A percentile compares a stretch with the other conserved stretches of the same genome.
Conservation (phyloP, 2,797 vertebrate species). For the Tadarida brasiliensis region DNA sequence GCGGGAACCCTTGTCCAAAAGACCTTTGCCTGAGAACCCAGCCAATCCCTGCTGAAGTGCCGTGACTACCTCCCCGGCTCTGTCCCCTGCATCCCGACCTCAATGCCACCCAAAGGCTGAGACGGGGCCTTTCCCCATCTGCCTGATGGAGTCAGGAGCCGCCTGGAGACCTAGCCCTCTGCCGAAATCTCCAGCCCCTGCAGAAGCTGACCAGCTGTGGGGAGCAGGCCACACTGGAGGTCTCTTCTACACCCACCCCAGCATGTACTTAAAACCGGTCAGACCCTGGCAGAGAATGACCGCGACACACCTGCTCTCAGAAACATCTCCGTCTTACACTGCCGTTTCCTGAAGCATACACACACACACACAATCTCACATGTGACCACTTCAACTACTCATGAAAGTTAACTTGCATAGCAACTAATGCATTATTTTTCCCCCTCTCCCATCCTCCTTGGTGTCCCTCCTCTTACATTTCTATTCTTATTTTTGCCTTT, state of each 20-base stretch:
- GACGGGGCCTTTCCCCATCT: too few species aligned
- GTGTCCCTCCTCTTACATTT: not conserved
- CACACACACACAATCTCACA: not conserved
- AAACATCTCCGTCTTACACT: not conserved
- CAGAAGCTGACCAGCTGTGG: not conserved
- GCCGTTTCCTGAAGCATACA: not conserved
- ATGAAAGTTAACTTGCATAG: not conserved
- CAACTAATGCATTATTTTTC: not conserved
- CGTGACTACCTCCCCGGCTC: accelerated
- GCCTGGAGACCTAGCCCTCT: not conserved
- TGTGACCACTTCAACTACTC: not conserved
- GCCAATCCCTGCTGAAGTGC: not conserved
- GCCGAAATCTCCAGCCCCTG: not conserved
- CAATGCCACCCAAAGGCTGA: not conserved
- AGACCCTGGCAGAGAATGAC: not conserved
- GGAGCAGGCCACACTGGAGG: not conserved
- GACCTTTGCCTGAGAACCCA: not conserved
- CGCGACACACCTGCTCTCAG: not conserved
- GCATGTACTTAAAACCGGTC: not conserved
- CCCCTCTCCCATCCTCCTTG: not conserved
- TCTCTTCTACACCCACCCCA: not conserved
- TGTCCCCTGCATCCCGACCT: not conserved
- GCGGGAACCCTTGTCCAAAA: not conserved
- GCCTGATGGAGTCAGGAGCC: not conserved
- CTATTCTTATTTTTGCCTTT: not conserved